Base-by-base conservation (phyloP, 2,113 vertebrate species). In the Thalassoma bifasciatum region DNA sequence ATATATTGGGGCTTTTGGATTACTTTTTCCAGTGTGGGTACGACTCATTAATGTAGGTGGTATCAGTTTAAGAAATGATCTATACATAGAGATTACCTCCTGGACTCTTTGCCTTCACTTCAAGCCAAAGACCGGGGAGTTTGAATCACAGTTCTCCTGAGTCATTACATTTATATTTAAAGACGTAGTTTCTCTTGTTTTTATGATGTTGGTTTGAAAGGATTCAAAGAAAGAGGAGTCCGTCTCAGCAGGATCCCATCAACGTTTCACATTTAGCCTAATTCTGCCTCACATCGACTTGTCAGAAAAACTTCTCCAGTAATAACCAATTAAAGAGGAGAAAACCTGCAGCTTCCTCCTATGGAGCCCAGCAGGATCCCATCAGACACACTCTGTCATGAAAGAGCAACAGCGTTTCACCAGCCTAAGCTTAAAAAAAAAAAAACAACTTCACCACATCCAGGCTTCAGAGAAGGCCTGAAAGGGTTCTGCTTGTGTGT, bases 321-420 rank as follows among this genome's bases (percentile, higher is more conserved):
- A 63, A 47, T 44, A 72, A 59, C 66, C 77, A 75, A 83, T 85
- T 83, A 69, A 71, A 87, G 73, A 75, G 49, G 47, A 68, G 59
- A 72, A 77, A 63, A 79, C 57, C n/a, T 37, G 26, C 38, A 46
- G 65, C 54, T 59, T 64, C 44, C 60, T 19, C 49, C 62, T 52
- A 60, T 72, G 53, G 60, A 57, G 77, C 36, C 24, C 70, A 71
- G 74, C 63, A 56, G 67, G 67, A 44, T 57, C 59, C 26, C 61
- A 74, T 61, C 26, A 77, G 22, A 53, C 19, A 14, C 44, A 38
- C 47, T 51, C 52, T 16, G 46, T 51, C 23, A 17, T 10, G 46
- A n/a, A n/a, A n/a, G 16, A 42, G 51, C 7, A 23, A 9, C n/a
- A 8, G 1, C 23, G 36, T 44, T 72, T 59, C 36, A 49, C 46